Base-by-base conservation (phyloP, 1,140 invertebrate genomes). In the Pteromalus puparum region DNA sequence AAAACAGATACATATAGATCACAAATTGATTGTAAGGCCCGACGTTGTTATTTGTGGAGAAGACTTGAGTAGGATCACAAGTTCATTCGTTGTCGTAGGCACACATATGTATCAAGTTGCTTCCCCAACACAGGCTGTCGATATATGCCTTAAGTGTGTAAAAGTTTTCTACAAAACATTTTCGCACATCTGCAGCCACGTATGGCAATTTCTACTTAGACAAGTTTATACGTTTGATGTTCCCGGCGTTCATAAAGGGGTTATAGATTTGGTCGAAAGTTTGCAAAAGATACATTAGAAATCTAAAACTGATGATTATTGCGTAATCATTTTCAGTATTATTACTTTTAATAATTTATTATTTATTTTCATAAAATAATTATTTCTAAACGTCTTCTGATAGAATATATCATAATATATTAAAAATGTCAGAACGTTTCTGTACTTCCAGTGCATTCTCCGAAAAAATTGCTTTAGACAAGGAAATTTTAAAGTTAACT, bases 111-210 rank as follows among this genome's bases (percentile, higher is more conserved):
- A 18, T 67, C 65, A 26, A 6, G n/a, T 67, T 67, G n/a, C 24
- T 24, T 67, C 65, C 3, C 65, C 30, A 0, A 48, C 34, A 12
- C 38, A 76, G n/a, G 46, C 34, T 48, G 38, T 76, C 38, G 46
- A 15, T 18, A n/a, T 67, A 67, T 67, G 65, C 65, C 26, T 67
- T n/a, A 67, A 67, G 26, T 67, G 26, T 67, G 24, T 38, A 74
- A 74, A 46, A 38, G 46, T 42, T 74, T 42, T 74, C n/a, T n/a
- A n/a, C n/a, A n/a, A n/a, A 10, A 74, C 18, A 21, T 74, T 74
- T 74, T 74, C 72, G 0, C 72, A 74, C 46, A 77, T 77, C 0
- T 53, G 75, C 2, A 53, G 24, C 42, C 75, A 77, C 0, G 18
- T 61, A 53, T 53, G 42, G 42, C 75, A 77, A 18, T 48, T 53